These are phyloP conservation scores for Frieseomelitta varia DNA, from an alignment of 1,140 invertebrate species.

Conservation along the genomic window DNA sequence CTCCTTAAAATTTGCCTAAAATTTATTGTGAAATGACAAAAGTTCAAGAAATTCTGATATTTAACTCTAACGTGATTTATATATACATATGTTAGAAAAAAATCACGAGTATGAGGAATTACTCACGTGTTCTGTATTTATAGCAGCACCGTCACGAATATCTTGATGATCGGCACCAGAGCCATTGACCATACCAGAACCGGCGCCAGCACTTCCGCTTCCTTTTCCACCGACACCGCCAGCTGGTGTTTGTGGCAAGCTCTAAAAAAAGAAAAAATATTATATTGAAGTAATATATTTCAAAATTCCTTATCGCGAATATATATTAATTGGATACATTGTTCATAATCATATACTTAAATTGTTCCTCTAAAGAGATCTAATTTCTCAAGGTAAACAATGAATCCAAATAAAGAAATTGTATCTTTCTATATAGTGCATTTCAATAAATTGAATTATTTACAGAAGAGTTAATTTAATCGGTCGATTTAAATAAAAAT, in stretches of 20 bases:
- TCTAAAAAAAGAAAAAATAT: constrained; percentile 76
- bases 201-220: constrained; percentile 68
- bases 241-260: constrained; percentile 82
- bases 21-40: too few relatives aligned
- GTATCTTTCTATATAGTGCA: too few relatives aligned
- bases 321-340: not conserved
- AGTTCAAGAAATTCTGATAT: too few relatives aligned
- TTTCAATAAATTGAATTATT: too few relatives aligned
- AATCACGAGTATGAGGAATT: not conserved
- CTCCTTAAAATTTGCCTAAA: too few relatives aligned
- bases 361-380: too few relatives aligned
- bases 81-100: not conserved
- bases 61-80: too few relatives aligned
- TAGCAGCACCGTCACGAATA: constrained; percentile 74
- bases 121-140: constrained; percentile 79
- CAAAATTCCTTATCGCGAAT: not conserved
- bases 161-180: constrained; percentile 76
- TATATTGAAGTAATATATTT: not conserved
- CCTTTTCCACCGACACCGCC: constrained; percentile 77
- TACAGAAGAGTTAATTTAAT: too few relatives aligned
- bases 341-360: too few relatives aligned
- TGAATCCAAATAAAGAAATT: too few relatives aligned
- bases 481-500: too few relatives aligned
- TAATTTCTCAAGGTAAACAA: not conserved
- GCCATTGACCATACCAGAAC: constrained; percentile 76